Evolutionary conservation across 2,888 invertebrate genomes (phyloP), one percentile per base, ranked within the genome.

Genomic region (Parascotia fuliginaria): DNA sequence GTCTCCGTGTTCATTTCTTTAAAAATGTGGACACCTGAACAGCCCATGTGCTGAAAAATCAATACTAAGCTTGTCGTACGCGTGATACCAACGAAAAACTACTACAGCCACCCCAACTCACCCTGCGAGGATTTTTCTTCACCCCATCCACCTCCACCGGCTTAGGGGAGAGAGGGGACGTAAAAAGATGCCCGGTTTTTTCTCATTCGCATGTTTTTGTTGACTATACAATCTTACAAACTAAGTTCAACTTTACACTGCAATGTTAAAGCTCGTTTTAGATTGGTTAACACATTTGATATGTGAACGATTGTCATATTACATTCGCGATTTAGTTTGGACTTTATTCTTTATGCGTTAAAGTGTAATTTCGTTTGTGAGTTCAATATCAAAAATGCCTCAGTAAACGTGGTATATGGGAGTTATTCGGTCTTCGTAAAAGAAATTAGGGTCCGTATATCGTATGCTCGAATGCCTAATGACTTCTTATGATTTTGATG

Each of bases 61-160:
- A 87, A 91, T 91, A 91, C 88, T 47, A 53, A 80, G 79, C 85
- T 82, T 90, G 89, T 91, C 90, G 88, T 83, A 86, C 87, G 87
- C 89, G 90, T 91, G 86, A 89, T 89, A 81, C 87, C 89, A 71
- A 84, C 90, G 91, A 90, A 90, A 92, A 91, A 92, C 91, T 92
- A 92, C 88, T 88, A 75, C 76, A 77, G 73, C 70, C 69, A 68
- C 69, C 71, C 75, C 65, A 59, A 68, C 70, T 75, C 79, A 74
- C 73, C 73, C 73, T 67, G 59, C 67, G 72, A 73, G 83, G 85
- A 85, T 87, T 87, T 87, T 87, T 87, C 82, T 86, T 85, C 80
- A 74, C 84, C 85, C 88, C 74, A 60, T 46, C 74, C 78, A 73
- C 79, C 77, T 73, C 79, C 76, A 74, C 73, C 60, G 73, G 84